phyloP scores from a whole-genome alignment of 2,888 invertebrate species.

The Carcina quercana region DNA sequence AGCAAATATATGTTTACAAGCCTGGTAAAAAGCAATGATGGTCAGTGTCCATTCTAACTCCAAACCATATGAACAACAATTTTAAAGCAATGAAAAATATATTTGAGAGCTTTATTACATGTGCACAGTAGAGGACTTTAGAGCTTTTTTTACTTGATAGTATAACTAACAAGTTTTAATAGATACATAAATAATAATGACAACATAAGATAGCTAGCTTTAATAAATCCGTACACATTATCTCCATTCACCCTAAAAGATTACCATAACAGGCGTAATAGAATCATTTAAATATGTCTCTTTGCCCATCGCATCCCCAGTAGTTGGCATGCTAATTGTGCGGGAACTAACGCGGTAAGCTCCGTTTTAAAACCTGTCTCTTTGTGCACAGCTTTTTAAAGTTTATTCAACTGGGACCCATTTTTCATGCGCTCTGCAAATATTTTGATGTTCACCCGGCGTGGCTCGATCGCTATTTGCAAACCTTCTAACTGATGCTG shows the following conservation, averaged over 20 bases:
- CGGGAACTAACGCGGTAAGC: constrained; percentile 48
- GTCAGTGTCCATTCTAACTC: too few species aligned
- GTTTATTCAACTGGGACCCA: constrained; percentile 47
- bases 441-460: constrained; percentile 56
- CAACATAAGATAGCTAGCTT: constrained; percentile 35
- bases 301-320: constrained; percentile 34
- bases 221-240: constrained; percentile 51
- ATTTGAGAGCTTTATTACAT: too few species aligned
- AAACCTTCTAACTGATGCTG: too few species aligned
- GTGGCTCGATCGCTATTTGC: constrained; percentile 27
- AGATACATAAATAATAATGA: too few species aligned
- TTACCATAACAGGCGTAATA: constrained; percentile 63
- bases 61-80: too few species aligned
- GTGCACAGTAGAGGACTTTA: too few species aligned
- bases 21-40: too few species aligned
- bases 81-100: too few species aligned
- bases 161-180: too few species aligned
- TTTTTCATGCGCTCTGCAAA: constrained; percentile 63
- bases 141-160: too few species aligned
- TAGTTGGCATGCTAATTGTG: constrained; percentile 55
- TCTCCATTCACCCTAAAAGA: constrained; percentile 51
- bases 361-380: constrained; percentile 53
- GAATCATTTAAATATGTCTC: constrained; percentile 58
- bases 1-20: too few species aligned
- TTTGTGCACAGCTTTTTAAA: constrained; percentile 40